Evolutionary conservation across 1,140 invertebrate species (phyloP).

Genomic region (Aphidius ervi): DNA sequence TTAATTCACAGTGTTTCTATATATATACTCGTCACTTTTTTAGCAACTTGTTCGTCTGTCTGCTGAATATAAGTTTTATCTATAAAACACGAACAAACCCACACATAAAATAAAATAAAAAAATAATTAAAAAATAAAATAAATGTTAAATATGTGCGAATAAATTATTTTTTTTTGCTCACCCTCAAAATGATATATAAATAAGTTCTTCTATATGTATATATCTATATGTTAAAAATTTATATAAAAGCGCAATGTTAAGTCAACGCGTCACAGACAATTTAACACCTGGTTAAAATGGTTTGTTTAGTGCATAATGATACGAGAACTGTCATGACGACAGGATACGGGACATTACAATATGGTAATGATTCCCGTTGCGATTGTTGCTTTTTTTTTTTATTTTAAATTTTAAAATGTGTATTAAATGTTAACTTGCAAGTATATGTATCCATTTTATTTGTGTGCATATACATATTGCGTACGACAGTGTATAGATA

Average conservation of each 20-base stretch:
- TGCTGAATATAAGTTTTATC: not conserved
- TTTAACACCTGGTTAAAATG: conserved; percentile 54
- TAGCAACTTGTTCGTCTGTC: not conserved
- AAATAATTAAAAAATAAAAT: conserved; percentile 8
- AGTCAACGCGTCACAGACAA: conserved; percentile 48
- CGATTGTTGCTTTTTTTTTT: conserved; percentile 25
- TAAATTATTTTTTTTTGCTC: too few relatives aligned
- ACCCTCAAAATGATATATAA: too few relatives aligned
- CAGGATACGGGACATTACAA: conserved; percentile 53
- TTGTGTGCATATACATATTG: too few relatives aligned
- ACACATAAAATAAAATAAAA: not conserved
- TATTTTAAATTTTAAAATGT: not conserved
- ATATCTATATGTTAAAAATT: too few relatives aligned
- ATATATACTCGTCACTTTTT: not conserved
- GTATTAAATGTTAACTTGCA: too few relatives aligned
- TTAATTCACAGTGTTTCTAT: conserved; percentile 7
- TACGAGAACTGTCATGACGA: conserved; percentile 32
- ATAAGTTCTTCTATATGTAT: too few relatives aligned
- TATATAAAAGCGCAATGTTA: conserved; percentile 19
- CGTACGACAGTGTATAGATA: too few relatives aligned
- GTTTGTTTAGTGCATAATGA: conserved; percentile 52
- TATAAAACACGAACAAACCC: not conserved
- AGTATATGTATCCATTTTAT: too few relatives aligned
- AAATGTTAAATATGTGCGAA: too few relatives aligned
- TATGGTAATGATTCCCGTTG: conserved; percentile 49